phyloP scores from a whole-genome alignment of 1,140 invertebrate genomes.

The Scaptodrosophila lebanonensis region DNA sequence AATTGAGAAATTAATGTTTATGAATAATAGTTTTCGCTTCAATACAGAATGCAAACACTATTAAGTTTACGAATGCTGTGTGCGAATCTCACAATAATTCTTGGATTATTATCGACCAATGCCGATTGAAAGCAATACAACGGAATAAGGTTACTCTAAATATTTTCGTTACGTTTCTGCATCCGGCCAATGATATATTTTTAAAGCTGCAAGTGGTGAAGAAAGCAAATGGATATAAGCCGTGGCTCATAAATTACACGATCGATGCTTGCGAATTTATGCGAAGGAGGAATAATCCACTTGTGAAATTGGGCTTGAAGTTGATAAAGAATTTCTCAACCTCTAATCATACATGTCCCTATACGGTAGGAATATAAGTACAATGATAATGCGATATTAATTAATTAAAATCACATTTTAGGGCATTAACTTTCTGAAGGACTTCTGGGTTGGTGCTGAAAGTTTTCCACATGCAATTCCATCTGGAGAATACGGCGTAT shows the following conservation, averaged over 20 bases:
- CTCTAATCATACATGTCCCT: constrained; percentile 1
- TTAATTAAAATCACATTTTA: background rate
- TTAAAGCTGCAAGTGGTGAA: background rate
- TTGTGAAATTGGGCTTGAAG: background rate
- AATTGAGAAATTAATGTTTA: no score
- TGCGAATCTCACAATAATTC: background rate
- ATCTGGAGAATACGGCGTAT: constrained; percentile 1
- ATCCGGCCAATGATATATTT: background rate
- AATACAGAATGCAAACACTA: constrained; percentile 3
- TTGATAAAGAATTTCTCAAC: background rate
- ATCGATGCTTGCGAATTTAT: background rate
- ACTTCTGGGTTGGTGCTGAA: background rate
- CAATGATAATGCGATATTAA: no score
- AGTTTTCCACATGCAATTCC: background rate
- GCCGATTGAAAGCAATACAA: background rate
- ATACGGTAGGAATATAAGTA: background rate
- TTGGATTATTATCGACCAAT: background rate
- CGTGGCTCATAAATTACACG: background rate
- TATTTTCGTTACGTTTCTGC: background rate
- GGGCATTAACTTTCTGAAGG: background rate
- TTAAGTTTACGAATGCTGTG: constrained; percentile 1
- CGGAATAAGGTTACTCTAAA: background rate
- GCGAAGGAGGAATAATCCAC: background rate
- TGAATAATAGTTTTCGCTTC: no score
- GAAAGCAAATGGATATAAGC: background rate